These are phyloP conservation scores for Capromys pilorides DNA, from an alignment of 2,797 vertebrate species.

Conservation along the genomic window DNA sequence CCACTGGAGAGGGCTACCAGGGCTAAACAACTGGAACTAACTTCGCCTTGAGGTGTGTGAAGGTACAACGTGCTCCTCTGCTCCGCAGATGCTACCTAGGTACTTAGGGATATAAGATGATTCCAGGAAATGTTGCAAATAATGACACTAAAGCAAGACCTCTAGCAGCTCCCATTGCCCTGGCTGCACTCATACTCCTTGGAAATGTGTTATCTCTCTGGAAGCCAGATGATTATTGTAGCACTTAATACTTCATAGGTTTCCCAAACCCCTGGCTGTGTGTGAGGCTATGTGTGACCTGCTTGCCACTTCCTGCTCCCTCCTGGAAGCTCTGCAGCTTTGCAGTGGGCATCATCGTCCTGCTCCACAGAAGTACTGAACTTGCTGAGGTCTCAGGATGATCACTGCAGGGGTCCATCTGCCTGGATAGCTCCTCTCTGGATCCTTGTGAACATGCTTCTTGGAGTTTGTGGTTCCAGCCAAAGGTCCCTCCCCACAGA, in stretches of 20 bases:
- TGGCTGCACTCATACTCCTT: neutral
- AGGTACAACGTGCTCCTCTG: neutral
- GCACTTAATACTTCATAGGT: neutral
- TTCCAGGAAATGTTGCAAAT: neutral
- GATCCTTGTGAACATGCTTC: neutral
- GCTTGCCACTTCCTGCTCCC: fast-evolving
- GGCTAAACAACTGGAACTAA: neutral
- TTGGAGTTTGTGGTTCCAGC: neutral
- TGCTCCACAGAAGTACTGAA: neutral
- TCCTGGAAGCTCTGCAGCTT: neutral
- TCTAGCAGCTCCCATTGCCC: neutral
- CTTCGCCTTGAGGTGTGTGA: neutral
- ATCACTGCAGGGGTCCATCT: neutral
- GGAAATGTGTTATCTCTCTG: neutral
- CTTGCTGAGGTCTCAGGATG: fast-evolving
- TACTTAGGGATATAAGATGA: neutral
- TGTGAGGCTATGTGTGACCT: too few relatives aligned
- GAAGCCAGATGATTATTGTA: neutral
- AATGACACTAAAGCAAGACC: neutral
- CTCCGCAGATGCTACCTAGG: neutral
- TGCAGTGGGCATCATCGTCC: neutral
- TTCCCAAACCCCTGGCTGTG: neutral
- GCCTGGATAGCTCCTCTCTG: neutral
- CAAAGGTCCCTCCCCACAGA: neutral
- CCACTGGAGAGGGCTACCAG: neutral